A percentile compares a stretch with the other conserved stretches of the same genome.
These are phyloP conservation scores for Drosophila ustulata DNA, from an alignment of 2,888 invertebrate genomes.

Conservation along the genomic window DNA sequence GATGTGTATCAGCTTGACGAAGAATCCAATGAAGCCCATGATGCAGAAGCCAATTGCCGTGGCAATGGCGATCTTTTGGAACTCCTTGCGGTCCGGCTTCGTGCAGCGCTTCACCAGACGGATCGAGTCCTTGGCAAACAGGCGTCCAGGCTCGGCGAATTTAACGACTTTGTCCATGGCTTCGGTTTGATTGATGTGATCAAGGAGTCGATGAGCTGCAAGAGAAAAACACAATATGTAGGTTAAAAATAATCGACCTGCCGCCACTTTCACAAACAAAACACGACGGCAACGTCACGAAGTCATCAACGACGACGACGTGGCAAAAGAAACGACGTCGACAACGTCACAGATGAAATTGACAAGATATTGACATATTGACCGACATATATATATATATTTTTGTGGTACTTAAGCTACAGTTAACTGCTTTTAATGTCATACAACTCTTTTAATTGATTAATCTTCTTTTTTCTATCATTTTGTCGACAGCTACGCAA, in stretches of 20 bases:
- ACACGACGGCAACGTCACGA: slow-evolving; percentile 24
- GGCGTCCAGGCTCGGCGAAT: slow-evolving; percentile 97
- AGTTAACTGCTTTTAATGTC: background rate
- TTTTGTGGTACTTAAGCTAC: background rate
- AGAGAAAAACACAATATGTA: slow-evolving; percentile 21
- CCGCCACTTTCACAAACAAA: slow-evolving; percentile 59
- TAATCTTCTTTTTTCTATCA: background rate
- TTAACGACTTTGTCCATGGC: slow-evolving; percentile 98
- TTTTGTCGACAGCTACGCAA: slow-evolving; percentile 1
- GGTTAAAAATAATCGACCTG: slow-evolving; percentile 10
- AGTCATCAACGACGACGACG: slow-evolving; percentile 52
- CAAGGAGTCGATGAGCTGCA: slow-evolving; percentile 34
- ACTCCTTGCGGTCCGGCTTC: slow-evolving; percentile 99
- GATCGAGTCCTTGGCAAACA: slow-evolving; percentile 99
- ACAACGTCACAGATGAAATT: slow-evolving; percentile 65
- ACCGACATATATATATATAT: background rate
- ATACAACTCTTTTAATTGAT: slow-evolving; percentile 1
- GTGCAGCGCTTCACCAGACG: slow-evolving; percentile 99
- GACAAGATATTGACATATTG: background rate
- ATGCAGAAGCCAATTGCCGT: slow-evolving; percentile 99
- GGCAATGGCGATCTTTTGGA: slow-evolving; percentile 99
- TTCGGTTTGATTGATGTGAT: background rate
- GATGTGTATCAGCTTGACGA: slow-evolving; percentile 99
- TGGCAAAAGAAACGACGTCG: slow-evolving; percentile 56
- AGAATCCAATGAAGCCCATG: slow-evolving; percentile 99